Evolutionary conservation across 2,797 vertebrate species (phyloP).

Genomic region (Dipus sagitta): DNA sequence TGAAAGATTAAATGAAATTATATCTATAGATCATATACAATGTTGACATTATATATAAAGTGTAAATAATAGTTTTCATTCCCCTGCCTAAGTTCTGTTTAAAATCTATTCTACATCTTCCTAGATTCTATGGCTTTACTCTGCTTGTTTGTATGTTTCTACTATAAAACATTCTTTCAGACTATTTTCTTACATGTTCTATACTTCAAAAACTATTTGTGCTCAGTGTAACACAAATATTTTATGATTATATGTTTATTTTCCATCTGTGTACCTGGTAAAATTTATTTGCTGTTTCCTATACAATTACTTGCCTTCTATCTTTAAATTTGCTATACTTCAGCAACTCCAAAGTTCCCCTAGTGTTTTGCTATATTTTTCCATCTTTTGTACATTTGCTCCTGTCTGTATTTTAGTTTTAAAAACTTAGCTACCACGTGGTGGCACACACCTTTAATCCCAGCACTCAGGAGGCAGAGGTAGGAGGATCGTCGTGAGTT

Average conservation of each 20-base stretch:
- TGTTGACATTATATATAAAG: background rate
- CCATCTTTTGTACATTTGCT: background rate
- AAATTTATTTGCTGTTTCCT: background rate
- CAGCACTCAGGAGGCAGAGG: no score
- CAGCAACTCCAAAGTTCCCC: background rate
- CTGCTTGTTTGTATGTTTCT: background rate
- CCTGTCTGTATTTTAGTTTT: background rate
- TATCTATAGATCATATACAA: background rate
- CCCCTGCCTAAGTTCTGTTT: background rate
- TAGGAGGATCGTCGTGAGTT: no score
- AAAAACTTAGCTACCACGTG: conserved; percentile 33
- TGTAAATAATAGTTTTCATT: conserved; percentile 11
- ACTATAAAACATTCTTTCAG: background rate
- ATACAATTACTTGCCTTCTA: background rate
- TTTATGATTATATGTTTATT: background rate
- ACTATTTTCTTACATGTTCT: background rate
- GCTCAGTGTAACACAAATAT: background rate
- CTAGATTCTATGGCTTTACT: background rate
- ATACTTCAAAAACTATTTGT: conserved; percentile 11
- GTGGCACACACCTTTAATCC: no score
- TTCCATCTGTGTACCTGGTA: background rate
- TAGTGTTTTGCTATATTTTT: background rate
- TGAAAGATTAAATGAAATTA: conserved; percentile 19
- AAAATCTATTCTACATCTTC: background rate
- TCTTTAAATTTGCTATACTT: conserved; percentile 29